These are phyloP conservation scores for Eulemur mongoz DNA, from an alignment of 2,797 vertebrate species.

Conservation along the genomic window DNA sequence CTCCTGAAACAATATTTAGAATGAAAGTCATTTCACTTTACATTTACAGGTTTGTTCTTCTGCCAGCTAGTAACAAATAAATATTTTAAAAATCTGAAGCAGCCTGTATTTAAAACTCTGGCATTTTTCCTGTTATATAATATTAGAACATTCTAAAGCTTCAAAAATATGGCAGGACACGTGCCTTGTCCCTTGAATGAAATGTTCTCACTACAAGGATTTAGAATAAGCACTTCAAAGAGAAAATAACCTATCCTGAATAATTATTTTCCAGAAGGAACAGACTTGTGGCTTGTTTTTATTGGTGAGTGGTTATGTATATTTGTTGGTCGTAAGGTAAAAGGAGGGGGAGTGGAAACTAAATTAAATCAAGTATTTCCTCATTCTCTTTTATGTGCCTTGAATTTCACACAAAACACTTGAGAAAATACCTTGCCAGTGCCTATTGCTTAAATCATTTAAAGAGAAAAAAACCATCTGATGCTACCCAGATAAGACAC, in stretches of 20 bases:
- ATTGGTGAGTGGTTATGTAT: not conserved
- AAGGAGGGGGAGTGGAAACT: not conserved
- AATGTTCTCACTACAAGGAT: not conserved
- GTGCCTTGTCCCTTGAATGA: not conserved
- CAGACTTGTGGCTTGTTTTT: not conserved
- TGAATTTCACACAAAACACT: slow-evolving; percentile 4
- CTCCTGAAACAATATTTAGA: slow-evolving; percentile 31
- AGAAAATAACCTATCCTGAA: not conserved
- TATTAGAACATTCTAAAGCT: not conserved
- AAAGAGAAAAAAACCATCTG: not conserved
- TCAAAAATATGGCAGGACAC: not conserved
- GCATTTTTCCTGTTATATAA: not conserved
- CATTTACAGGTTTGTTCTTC: not conserved
- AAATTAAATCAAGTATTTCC: slow-evolving; percentile 23
- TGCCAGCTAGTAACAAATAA: slow-evolving; percentile 13
- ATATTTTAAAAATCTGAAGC: slow-evolving; percentile 10
- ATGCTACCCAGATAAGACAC: not conserved
- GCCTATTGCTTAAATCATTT: not conserved
- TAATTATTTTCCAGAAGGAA: slow-evolving; percentile 4
- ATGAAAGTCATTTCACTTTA: slow-evolving; percentile 1
- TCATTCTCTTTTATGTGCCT: not conserved
- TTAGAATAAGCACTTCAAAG: slow-evolving; percentile 18
- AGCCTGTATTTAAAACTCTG: not conserved
- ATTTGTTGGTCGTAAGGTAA: not conserved
- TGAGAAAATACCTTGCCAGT: not conserved